These are phyloP conservation scores for Mola mola DNA, from an alignment of 2,113 vertebrate species.

Conservation along the genomic window DNA sequence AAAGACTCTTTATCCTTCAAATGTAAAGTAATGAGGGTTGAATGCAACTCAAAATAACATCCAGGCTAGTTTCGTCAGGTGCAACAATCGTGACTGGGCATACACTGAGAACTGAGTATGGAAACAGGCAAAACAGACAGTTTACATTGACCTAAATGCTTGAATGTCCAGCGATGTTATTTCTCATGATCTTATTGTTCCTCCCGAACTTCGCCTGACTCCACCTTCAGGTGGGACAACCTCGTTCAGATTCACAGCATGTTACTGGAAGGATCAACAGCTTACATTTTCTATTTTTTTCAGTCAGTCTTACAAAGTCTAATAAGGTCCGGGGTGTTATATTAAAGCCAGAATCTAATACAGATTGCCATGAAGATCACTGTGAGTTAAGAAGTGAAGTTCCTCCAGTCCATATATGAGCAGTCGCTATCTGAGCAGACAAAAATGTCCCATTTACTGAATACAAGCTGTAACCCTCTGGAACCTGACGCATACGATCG, in stretches of 20 bases:
- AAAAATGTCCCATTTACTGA: background rate
- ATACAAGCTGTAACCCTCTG: background rate
- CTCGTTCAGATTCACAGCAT: background rate
- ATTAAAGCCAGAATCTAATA: constrained; percentile 29
- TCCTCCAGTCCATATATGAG: constrained; percentile 52
- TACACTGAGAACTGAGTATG: too few species aligned
- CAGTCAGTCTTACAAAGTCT: constrained; percentile 40
- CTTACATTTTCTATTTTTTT: constrained; percentile 38
- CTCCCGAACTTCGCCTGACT: too few species aligned
- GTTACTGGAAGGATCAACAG: constrained; percentile 34
- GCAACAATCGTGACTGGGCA: too few species aligned
- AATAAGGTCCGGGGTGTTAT: constrained; percentile 46
- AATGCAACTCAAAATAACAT: too few species aligned
- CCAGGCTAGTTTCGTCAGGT: too few species aligned
- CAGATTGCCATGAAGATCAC: constrained; percentile 29
- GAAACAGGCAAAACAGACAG: too few species aligned
- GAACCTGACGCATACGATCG: too few species aligned
- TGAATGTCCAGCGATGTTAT: too few species aligned
- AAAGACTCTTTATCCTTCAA: too few species aligned
- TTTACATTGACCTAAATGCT: too few species aligned
- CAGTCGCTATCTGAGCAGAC: constrained; percentile 4
- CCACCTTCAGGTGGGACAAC: background rate
- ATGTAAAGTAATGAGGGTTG: too few species aligned
- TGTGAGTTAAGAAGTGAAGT: constrained; percentile 8
- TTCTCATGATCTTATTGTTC: too few species aligned